Evolutionary conservation across 2,888 invertebrate species (phyloP), one percentile per base, ranked within the genome.

Genomic region (Germaria angustata): DNA sequence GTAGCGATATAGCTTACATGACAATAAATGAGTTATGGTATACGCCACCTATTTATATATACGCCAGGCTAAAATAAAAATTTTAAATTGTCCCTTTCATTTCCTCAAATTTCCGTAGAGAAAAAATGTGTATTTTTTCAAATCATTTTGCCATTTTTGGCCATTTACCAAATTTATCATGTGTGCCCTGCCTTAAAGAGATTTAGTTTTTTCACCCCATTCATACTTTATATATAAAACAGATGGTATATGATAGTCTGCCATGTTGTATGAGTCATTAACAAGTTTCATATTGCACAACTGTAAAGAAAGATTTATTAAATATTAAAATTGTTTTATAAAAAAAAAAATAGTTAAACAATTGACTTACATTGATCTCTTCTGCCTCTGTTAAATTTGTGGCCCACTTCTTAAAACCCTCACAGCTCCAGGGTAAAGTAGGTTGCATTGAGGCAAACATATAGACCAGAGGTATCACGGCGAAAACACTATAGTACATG

Each of bases 401-500:
- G 2, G 65, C 22, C 85, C 86, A 88, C 3, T 81, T 22, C 7
- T 68, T 65, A 0, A 85, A 44, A 2, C 95, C 95, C 84, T 93
- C 93, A 88, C 97, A 97, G 85, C 94, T 93, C 97, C 97, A 97
- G 11, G 97, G 96, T 68, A 97, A 89, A 11, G 93, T 93, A 8
- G 92, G 91, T 71, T 92, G 92, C 83, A 96, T 92, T 0, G 95
- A 95, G 89, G 95, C 93, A 84, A 93, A 93, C 65, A 97, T 92
- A 90, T 96, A 97, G 78, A 95, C 92, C 53, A 97, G 88, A 0
- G 97, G 96, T 92, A 97, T 95, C 0, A 96, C 93, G 87, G 96
- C 94, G 73, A 97, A 95, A 1, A 96, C 94, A 84, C 96, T 95
- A 90, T 96, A 97, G 91, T 96, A 97, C 79, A 93, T 93, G 71